Evolutionary conservation across 2,113 vertebrate species (phyloP).

Genomic region (Columbina picui): DNA sequence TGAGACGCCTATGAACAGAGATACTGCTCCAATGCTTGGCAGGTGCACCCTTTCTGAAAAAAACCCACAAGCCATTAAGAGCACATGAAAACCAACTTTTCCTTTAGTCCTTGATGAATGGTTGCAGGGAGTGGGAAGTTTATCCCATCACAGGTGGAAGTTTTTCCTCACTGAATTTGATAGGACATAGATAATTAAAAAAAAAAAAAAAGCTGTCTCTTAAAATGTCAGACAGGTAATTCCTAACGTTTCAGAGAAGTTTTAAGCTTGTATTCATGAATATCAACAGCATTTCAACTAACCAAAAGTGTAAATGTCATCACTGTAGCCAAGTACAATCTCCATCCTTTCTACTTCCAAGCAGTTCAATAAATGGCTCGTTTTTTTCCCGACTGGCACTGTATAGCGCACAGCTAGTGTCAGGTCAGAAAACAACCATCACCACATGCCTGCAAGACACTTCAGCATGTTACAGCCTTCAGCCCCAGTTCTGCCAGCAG

Average conservation of each 20-base stretch:
- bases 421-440: background rate
- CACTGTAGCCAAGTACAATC: background rate
- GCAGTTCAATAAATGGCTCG: background rate
- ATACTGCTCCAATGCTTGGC: background rate
- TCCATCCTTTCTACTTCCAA: background rate
- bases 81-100: background rate
- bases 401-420: background rate
- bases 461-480: background rate
- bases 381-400: background rate
- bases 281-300: background rate
- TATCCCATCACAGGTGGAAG: background rate
- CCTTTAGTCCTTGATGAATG: background rate
- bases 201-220: background rate
- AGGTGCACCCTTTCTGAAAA: background rate
- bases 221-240: background rate
- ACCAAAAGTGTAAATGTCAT: background rate
- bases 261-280: background rate
- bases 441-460: background rate
- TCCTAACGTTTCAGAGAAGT: background rate
- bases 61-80: background rate
- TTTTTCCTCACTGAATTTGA: background rate
- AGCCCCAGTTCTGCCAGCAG: background rate
- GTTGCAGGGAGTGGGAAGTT: background rate
- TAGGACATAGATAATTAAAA: background rate
- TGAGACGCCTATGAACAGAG: background rate